Evolutionary conservation across 2,113 vertebrate species (phyloP).

Genomic region (Microcebus lehilahytsara): DNA sequence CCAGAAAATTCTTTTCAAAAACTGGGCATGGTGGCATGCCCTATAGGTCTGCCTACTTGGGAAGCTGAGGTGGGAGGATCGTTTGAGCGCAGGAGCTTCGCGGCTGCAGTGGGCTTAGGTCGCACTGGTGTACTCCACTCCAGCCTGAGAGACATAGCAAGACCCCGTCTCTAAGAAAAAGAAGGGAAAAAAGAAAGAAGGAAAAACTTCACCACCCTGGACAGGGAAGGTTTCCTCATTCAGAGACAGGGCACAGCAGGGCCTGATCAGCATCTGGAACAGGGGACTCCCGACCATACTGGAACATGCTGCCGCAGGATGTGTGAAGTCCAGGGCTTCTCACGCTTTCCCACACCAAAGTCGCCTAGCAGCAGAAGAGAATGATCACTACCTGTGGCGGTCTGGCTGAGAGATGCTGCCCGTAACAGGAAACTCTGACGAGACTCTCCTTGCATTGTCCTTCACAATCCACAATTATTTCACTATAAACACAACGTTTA

Average conservation of each 20-base stretch:
- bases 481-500: not conserved
- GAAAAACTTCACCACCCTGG: not conserved
- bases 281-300: accelerated
- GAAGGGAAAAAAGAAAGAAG: no score
- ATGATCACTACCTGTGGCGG: not conserved
- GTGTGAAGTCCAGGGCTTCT: not conserved
- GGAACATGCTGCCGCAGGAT: accelerated
- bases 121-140: no score
- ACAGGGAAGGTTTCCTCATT: no score
- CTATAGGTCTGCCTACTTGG: no score
- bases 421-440: not conserved
- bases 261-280: not conserved
- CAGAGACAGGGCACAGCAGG: not conserved
- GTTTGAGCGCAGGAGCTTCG: no score
- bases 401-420: no score
- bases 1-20: no score
- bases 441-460: not conserved
- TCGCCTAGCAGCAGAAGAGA: not conserved
- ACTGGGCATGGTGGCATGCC: no score
- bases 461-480: not conserved
- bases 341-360: not conserved
- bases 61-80: no score
- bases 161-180: no score
- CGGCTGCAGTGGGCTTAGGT: no score
- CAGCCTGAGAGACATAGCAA: no score